These are phyloP conservation scores for Arenaria interpres DNA, from an alignment of 2,113 vertebrate genomes.

Conservation along the genomic window DNA sequence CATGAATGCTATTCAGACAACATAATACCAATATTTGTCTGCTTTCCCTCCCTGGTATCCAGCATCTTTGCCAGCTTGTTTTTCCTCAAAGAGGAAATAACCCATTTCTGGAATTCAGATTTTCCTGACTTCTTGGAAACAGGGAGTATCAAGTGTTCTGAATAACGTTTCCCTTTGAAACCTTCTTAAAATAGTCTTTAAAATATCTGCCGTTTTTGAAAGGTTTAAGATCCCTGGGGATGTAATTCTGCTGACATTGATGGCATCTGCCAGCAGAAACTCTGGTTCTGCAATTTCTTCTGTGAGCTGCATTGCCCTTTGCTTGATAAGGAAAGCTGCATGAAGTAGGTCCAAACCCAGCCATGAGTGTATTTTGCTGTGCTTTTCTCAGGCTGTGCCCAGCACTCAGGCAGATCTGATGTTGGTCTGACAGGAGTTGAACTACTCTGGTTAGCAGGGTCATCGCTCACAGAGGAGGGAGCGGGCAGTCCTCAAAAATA, in stretches of 20 bases:
- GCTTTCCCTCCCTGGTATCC: background rate
- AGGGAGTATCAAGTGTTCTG: conserved; percentile 20
- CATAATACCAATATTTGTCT: conserved; percentile 40
- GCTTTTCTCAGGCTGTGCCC: background rate
- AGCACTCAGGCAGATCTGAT: background rate
- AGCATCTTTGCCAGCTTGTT: conserved; percentile 28
- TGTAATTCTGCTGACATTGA: conserved; percentile 42
- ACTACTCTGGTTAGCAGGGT: background rate
- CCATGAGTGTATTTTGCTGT: background rate
- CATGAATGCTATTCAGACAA: background rate
- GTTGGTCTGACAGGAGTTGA: background rate
- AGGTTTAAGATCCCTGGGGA: conserved; percentile 1
- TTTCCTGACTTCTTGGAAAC: conserved; percentile 55
- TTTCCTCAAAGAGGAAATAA: conserved; percentile 44
- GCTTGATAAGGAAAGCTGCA: background rate
- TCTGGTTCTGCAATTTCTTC: conserved; percentile 13
- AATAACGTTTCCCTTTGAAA: conserved; percentile 23
- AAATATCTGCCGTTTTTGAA: conserved; percentile 16
- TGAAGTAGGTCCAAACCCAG: background rate
- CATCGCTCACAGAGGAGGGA: background rate
- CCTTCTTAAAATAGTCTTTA: conserved; percentile 24
- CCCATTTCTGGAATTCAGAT: conserved; percentile 33
- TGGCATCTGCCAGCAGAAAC: conserved; percentile 23
- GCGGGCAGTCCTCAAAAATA: background rate
- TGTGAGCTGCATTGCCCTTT: background rate